phyloP scores from a whole-genome alignment of 2,113 vertebrate species.

The Vidua chalybeata region DNA sequence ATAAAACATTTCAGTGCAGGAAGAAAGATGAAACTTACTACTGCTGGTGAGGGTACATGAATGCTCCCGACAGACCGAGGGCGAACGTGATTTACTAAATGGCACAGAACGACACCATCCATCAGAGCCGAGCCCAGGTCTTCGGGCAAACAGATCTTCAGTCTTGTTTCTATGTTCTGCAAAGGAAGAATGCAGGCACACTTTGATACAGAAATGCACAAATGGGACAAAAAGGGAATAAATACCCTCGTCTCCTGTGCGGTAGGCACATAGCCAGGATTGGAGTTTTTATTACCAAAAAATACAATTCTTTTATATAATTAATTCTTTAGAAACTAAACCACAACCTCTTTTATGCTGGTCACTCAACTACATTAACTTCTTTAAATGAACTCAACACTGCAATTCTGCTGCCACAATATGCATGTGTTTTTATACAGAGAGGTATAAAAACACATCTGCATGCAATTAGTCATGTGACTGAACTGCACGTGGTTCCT shows the following conservation, averaged over 20 bases:
- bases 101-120: constrained; percentile 94
- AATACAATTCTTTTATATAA: background rate
- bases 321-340: background rate
- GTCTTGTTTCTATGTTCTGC: constrained; percentile 91
- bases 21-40: constrained; percentile 76
- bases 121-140: constrained; percentile 89
- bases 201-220: background rate
- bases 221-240: background rate
- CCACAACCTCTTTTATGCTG: background rate
- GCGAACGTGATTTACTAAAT: constrained; percentile 90
- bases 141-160: constrained; percentile 89
- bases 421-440: background rate
- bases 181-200: background rate
- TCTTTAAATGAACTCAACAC: background rate
- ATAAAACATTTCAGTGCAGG: background rate
- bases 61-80: constrained; percentile 91
- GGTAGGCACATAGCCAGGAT: background rate
- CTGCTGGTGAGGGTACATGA: constrained; percentile 93
- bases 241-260: background rate
- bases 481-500: background rate
- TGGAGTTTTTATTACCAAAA: background rate
- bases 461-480: background rate
- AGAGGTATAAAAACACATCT: background rate
- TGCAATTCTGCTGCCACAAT: background rate
- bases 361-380: background rate